phyloP scores from a whole-genome alignment of 2,797 vertebrate genomes.

The Hippopotamyrus pictus region DNA sequence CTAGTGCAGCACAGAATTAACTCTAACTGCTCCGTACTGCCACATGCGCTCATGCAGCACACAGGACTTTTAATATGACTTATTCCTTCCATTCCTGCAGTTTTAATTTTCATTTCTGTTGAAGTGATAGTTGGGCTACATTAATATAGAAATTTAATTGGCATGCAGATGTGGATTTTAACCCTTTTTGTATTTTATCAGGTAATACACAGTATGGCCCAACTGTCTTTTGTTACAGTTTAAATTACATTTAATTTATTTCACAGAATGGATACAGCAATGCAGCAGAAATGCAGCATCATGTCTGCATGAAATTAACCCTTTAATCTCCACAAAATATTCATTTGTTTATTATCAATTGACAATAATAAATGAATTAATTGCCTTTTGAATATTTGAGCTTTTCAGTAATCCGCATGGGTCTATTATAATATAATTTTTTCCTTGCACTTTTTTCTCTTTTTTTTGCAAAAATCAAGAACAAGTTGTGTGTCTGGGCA shows the following conservation, averaged over 20 bases:
- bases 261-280: background rate
- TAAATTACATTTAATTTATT: background rate
- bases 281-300: background rate
- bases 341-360: background rate
- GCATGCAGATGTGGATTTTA: conserved; percentile 36
- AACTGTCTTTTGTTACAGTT: background rate
- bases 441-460: conserved; percentile 8
- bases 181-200: conserved; percentile 43
- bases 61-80: conserved; percentile 44
- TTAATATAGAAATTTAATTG: background rate
- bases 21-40: background rate
- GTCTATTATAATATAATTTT: background rate
- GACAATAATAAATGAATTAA: background rate
- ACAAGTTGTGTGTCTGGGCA: background rate
- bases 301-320: background rate
- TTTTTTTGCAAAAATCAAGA: conserved; percentile 30
- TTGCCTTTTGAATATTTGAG: background rate
- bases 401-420: background rate
- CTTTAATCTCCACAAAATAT: background rate
- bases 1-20: background rate
- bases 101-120: conserved; percentile 46
- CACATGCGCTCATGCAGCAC: conserved; percentile 29
- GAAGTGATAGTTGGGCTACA: conserved; percentile 35
- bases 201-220: background rate
- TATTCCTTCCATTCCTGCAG: conserved; percentile 14